Conservation (phyloP, 2,888 invertebrate species). For the Taenaris catops region DNA sequence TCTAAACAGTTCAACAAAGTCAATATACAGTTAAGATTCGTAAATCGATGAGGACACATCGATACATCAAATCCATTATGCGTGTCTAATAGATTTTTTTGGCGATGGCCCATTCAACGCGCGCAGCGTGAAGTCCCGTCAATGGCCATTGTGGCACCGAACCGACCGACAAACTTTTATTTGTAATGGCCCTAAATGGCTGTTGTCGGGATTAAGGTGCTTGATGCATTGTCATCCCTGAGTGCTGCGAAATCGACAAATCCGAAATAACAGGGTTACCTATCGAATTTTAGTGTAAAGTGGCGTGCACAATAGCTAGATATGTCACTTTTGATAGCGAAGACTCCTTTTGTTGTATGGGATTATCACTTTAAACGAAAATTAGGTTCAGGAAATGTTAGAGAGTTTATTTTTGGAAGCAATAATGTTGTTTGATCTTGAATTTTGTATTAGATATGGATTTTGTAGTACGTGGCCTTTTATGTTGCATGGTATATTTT, state of each 20-base stretch:
- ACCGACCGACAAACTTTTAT: slow-evolving; percentile 69
- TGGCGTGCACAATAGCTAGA: slow-evolving; percentile 1
- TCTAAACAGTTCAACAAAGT: slow-evolving; percentile 22
- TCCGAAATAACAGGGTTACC: slow-evolving; percentile 27
- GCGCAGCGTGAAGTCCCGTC: slow-evolving; percentile 70
- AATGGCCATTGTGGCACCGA: slow-evolving; percentile 68
- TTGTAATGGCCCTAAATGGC: slow-evolving; percentile 74
- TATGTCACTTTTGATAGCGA: slow-evolving; percentile 7
- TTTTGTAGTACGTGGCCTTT: too few species aligned
- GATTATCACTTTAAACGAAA: slow-evolving; percentile 4
- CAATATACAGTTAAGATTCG: slow-evolving; percentile 27
- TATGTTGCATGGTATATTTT: too few species aligned
- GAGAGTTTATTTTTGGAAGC: too few species aligned
- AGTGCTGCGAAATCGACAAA: slow-evolving; percentile 48
- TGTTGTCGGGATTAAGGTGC: slow-evolving; percentile 73
- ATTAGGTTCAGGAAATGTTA: too few species aligned
- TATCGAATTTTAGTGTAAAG: slow-evolving; percentile 2
- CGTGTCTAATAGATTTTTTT: slow-evolving; percentile 77
- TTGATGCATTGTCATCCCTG: slow-evolving; percentile 58
- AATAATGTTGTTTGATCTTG: too few species aligned
- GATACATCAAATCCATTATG: slow-evolving; percentile 61
- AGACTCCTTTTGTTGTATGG: slow-evolving; percentile 1
- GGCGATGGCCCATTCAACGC: slow-evolving; percentile 65
- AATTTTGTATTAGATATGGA: too few species aligned
- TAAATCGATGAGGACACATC: slow-evolving; percentile 47